Evolutionary conservation across 2,113 vertebrate genomes (phyloP).

Genomic region (Taxidea taxus): DNA sequence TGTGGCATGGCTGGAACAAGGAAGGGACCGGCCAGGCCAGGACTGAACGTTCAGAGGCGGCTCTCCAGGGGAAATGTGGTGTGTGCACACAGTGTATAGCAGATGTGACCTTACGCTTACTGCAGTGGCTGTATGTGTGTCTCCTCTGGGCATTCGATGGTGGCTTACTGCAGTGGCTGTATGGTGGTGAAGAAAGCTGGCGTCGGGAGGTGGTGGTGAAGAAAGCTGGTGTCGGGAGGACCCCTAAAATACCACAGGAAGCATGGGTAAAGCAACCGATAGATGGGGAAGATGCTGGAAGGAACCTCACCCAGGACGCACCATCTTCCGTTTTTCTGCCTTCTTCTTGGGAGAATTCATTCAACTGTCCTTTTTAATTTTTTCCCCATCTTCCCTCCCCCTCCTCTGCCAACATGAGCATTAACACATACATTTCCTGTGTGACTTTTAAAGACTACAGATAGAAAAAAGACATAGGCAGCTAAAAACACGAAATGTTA

Average conservation of each 20-base stretch:
- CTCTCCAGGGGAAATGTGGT: not conserved
- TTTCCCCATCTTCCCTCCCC: not conserved
- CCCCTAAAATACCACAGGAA: not conserved
- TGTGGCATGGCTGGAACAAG: not conserved
- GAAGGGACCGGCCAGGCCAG: not conserved
- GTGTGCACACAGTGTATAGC: rapidly evolving
- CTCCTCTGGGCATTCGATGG: no score
- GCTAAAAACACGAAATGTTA: not conserved
- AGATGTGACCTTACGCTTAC: not conserved
- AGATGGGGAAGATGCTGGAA: not conserved
- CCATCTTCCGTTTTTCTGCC: not conserved
- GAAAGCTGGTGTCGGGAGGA: not conserved
- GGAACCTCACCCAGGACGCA: not conserved
- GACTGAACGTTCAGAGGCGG: not conserved
- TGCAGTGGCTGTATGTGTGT: not conserved
- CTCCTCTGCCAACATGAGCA: not conserved
- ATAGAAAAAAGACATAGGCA: not conserved
- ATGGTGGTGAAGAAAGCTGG: not conserved
- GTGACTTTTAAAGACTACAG: not conserved
- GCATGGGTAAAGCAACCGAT: not conserved
- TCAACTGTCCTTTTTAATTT: not conserved
- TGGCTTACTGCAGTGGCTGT: not conserved
- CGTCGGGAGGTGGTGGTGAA: not conserved
- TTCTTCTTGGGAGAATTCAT: not conserved
- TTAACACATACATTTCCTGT: not conserved